Evolutionary conservation across 2,113 vertebrate genomes (phyloP).

Genomic region (Bolborhynchus lineola): DNA sequence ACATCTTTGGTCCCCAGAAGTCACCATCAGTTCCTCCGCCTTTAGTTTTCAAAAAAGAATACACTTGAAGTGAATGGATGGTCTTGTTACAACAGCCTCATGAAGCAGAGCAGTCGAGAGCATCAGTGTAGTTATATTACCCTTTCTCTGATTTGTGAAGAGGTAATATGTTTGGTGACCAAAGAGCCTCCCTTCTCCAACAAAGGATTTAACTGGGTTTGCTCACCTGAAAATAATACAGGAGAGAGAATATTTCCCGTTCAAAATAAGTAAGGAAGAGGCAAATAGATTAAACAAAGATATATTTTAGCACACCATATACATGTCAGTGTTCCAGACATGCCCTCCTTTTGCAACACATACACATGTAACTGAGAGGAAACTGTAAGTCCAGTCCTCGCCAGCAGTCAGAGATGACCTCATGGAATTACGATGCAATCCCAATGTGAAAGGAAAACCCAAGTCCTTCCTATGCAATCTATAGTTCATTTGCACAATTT

Average conservation of each 20-base stretch:
- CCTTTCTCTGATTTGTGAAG: background rate
- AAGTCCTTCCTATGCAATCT: background rate
- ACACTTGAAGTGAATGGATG: background rate
- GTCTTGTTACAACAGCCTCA: background rate
- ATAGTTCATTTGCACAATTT: background rate
- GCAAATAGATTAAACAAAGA: background rate
- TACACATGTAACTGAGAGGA: background rate
- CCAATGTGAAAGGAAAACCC: conserved; percentile 25
- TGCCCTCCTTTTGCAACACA: background rate
- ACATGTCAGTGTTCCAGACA: background rate
- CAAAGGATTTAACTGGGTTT: background rate
- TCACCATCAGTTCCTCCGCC: background rate
- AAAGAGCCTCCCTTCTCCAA: background rate
- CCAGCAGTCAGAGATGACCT: background rate
- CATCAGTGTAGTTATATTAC: background rate
- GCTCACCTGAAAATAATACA: background rate
- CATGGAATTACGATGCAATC: background rate
- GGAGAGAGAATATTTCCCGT: background rate
- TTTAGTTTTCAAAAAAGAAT: background rate
- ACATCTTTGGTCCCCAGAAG: background rate
- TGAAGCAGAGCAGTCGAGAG: background rate
- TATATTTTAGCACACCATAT: background rate
- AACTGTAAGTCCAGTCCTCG: background rate
- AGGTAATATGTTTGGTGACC: background rate
- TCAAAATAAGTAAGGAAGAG: background rate